A percentile compares a stretch with the other conserved stretches of the same genome.
These are phyloP conservation scores for Myiotriccus ornatus DNA, from an alignment of 2,797 vertebrate genomes.

Conservation along the genomic window DNA sequence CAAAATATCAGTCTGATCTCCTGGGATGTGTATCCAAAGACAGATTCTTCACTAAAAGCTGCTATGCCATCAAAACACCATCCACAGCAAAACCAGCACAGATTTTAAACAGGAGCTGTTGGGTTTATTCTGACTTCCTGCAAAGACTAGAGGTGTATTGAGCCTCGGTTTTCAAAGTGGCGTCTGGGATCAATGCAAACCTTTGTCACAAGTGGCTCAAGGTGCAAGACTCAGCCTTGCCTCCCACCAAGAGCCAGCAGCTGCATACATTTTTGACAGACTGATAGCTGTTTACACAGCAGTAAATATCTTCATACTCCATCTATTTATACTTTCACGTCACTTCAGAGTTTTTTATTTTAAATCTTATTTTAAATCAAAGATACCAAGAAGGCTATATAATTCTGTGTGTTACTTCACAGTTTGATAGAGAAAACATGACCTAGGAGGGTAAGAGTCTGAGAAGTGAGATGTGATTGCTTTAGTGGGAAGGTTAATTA, in stretches of 20 bases:
- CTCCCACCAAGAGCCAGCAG: neutral
- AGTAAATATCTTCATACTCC: slow-evolving; percentile 11
- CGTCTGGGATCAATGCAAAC: slow-evolving; percentile 11
- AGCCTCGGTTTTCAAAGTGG: neutral
- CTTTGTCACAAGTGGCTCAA: neutral
- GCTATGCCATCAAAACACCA: neutral
- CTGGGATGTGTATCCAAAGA: neutral
- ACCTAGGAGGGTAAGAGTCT: slow-evolving; percentile 11
- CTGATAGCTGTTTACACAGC: neutral
- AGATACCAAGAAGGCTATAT: neutral
- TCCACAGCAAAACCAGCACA: neutral
- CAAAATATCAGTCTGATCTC: neutral
- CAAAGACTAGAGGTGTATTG: neutral
- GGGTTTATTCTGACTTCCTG: neutral
- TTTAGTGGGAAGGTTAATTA: slow-evolving; percentile 37
- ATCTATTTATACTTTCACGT: neutral
- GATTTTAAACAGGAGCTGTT: neutral
- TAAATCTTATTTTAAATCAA: neutral
- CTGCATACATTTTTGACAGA: neutral
- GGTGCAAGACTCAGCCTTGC: neutral
- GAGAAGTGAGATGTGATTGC: neutral
- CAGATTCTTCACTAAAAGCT: neutral
- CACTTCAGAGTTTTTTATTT: neutral
- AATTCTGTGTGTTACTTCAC: neutral
- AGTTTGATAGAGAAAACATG: slow-evolving; percentile 29